phyloP scores from a whole-genome alignment of 2,797 vertebrate genomes.

The Gobio occitaniae region DNA sequence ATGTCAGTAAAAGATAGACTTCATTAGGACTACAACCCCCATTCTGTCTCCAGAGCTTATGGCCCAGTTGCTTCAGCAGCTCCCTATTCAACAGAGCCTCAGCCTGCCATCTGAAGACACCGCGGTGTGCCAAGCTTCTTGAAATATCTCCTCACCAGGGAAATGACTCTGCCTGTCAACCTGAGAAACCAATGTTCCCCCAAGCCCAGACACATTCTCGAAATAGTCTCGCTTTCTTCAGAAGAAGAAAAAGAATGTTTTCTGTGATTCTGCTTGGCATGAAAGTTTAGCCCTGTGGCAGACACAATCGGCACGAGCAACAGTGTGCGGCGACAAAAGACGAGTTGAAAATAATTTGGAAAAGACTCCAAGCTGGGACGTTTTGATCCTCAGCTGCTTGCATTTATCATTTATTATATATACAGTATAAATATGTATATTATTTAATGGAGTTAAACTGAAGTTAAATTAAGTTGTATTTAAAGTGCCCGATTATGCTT shows the following conservation, averaged over 20 bases:
- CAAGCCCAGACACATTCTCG: slow-evolving; percentile 59
- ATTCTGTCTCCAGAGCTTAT: slow-evolving; percentile 55
- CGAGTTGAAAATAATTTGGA: slow-evolving; percentile 38
- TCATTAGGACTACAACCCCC: slow-evolving; percentile 56
- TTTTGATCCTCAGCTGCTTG: slow-evolving; percentile 34
- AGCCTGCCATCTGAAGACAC: slow-evolving; percentile 63
- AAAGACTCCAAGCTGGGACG: slow-evolving; percentile 1
- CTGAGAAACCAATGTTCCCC: slow-evolving; percentile 59
- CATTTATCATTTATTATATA: neutral
- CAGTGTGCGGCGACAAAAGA: slow-evolving; percentile 43
- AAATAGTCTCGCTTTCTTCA: slow-evolving; percentile 62
- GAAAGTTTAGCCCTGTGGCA: slow-evolving; percentile 57
- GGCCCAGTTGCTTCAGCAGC: slow-evolving; percentile 55
- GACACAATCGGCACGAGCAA: slow-evolving; percentile 48
- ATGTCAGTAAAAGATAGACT: slow-evolving; percentile 58
- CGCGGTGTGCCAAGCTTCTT: slow-evolving; percentile 52
- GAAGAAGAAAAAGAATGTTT: slow-evolving; percentile 47
- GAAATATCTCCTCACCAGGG: slow-evolving; percentile 66
- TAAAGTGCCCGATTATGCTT: neutral
- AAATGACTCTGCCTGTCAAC: slow-evolving; percentile 65
- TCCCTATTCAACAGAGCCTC: slow-evolving; percentile 53
- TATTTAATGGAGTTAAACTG: neutral
- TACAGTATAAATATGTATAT: too few relatives aligned
- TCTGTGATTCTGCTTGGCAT: slow-evolving; percentile 57
- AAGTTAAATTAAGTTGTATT: neutral